Conservation (phyloP, 2,797 vertebrate genomes). For the Iguana delicatissima region DNA sequence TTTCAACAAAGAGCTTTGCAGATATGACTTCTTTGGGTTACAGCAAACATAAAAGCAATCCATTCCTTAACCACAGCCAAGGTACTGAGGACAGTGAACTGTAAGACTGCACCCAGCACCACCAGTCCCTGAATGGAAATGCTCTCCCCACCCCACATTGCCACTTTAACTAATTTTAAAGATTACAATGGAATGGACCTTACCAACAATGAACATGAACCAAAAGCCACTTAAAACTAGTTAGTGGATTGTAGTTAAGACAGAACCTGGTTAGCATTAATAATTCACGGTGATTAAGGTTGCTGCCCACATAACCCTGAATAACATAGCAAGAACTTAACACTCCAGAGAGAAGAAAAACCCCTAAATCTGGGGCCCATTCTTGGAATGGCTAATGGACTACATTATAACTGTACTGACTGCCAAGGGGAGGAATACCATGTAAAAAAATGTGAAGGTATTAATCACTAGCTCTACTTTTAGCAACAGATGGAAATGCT, state of each 20-base stretch:
- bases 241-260: not conserved
- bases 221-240: not conserved
- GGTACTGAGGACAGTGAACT: not conserved
- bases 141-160: not conserved
- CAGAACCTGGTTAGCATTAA: not conserved
- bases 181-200: not conserved
- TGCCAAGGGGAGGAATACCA: too few relatives aligned
- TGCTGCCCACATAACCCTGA: not conserved
- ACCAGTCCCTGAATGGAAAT: too few relatives aligned
- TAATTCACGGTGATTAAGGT: not conserved
- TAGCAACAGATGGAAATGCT: not conserved
- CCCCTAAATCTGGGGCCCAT: not conserved
- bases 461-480: not conserved
- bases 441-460: not conserved
- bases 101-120: not conserved
- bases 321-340: not conserved
- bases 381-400: not conserved
- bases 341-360: not conserved
- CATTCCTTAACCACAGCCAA: not conserved
- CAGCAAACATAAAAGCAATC: not conserved
- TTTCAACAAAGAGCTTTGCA: not conserved
- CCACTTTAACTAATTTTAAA: not conserved
- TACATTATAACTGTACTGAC: not conserved
- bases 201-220: not conserved
- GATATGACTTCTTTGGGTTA: not conserved